Percentiles rank a stretch among this genome's conserved stretches.
phyloP scores from a whole-genome alignment of 2,113 vertebrate genomes.

The Menidia beryllina region DNA sequence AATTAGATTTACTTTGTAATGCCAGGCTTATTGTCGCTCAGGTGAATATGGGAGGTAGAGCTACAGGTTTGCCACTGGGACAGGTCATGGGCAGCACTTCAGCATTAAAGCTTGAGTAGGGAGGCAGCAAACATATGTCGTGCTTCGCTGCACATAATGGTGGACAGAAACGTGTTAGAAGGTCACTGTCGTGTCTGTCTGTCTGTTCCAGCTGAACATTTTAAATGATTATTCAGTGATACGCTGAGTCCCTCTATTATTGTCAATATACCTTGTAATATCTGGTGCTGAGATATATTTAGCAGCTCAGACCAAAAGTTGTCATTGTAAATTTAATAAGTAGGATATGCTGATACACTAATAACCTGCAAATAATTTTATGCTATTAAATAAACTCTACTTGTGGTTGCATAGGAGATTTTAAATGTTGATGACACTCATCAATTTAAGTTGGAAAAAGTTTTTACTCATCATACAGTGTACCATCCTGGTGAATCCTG shows the following conservation, averaged over 20 bases:
- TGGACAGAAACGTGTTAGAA: no score
- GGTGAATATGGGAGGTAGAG: neutral
- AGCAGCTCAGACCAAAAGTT: constrained; percentile 4
- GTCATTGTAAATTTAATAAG: constrained; percentile 1
- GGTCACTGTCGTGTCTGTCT: no score
- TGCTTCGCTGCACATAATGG: no score
- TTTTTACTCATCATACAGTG: neutral
- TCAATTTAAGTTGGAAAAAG: neutral
- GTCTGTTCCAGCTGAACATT: no score
- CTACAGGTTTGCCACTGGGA: constrained; percentile 2
- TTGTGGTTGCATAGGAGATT: neutral
- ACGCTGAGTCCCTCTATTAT: no score
- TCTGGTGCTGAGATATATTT: no score
- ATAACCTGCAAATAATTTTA: constrained; percentile 4
- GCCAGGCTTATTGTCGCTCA: constrained; percentile 2
- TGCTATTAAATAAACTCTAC: constrained; percentile 1
- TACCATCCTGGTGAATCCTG: constrained; percentile 4
- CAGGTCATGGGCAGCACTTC: neutral
- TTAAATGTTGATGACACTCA: constrained; percentile 6
- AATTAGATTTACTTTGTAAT: constrained; percentile 19
- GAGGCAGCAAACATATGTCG: no score
- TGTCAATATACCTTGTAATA: no score
- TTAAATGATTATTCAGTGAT: no score
- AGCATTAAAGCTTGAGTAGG: no score
- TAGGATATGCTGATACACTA: neutral